These are phyloP conservation scores for Thaleichthys pacificus DNA, from an alignment of 2,797 vertebrate species.

Conservation along the genomic window DNA sequence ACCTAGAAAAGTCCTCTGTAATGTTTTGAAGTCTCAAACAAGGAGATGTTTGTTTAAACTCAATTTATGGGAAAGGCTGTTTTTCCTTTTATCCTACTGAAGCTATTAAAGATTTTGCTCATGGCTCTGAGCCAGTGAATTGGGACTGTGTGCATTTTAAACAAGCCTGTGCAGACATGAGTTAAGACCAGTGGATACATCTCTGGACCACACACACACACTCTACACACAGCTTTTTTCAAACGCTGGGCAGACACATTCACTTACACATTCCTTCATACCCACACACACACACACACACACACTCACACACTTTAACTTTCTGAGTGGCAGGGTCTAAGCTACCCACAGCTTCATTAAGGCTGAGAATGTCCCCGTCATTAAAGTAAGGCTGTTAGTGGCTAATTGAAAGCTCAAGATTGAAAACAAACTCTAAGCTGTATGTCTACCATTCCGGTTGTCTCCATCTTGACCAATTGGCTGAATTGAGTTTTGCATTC, in stretches of 20 bases:
- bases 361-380: background rate
- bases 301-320: background rate
- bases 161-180: constrained; percentile 27
- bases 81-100: too few relatives aligned
- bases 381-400: background rate
- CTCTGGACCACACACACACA: constrained; percentile 16
- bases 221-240: background rate
- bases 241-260: background rate
- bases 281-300: constrained; percentile 23
- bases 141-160: background rate
- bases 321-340: background rate
- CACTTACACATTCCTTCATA: background rate
- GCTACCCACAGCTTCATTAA: background rate
- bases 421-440: background rate
- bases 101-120: too few relatives aligned
- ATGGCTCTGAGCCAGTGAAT: too few relatives aligned
- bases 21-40: too few relatives aligned
- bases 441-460: background rate
- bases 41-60: too few relatives aligned
- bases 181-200: constrained; percentile 47
- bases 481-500: too few relatives aligned
- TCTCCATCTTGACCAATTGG: too few relatives aligned
- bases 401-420: background rate
- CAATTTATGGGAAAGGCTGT: too few relatives aligned
- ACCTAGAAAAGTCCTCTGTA: too few relatives aligned